Percentiles rank a stretch among this genome's conserved stretches.
Evolutionary conservation across 2,797 vertebrate genomes (phyloP).

Genomic region (Lepilemur septentrionalis): DNA sequence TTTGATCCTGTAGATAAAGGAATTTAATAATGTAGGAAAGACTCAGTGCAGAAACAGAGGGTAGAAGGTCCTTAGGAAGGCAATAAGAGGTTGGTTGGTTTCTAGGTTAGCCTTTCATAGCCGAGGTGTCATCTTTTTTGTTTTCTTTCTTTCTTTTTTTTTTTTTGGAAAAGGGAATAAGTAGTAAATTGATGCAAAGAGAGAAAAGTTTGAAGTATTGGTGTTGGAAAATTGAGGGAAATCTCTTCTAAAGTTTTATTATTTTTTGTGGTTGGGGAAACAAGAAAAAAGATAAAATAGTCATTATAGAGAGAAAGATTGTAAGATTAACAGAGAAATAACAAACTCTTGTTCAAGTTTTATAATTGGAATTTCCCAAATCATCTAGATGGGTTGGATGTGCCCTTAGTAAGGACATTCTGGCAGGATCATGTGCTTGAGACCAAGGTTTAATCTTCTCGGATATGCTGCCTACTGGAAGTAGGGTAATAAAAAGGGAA

Average conservation of each 20-base stretch:
- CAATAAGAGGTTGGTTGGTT: not conserved
- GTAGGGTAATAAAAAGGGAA: not conserved
- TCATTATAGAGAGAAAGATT: not conserved
- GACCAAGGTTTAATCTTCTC: not conserved
- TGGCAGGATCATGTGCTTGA: not conserved
- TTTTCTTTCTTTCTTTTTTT: no score
- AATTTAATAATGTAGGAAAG: not conserved
- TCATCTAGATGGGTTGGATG: not conserved
- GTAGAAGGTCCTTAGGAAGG: not conserved
- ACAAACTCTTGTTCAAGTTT: not conserved
- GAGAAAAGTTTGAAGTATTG: not conserved
- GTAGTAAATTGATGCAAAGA: not conserved
- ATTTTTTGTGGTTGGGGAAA: not conserved
- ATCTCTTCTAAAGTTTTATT: not conserved
- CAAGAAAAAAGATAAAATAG: not conserved
- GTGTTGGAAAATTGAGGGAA: not conserved
- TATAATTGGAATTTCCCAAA: not conserved
- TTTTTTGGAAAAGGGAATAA: not conserved
- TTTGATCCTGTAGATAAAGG: not conserved
- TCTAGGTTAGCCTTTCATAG: not conserved
- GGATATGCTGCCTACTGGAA: not conserved
- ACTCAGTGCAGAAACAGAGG: not conserved
- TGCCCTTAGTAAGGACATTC: not conserved
- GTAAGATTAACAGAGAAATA: not conserved
- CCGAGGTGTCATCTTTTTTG: no score